These are phyloP conservation scores for Hassar affinis DNA, from an alignment of 2,113 vertebrate genomes.

Conservation along the genomic window DNA sequence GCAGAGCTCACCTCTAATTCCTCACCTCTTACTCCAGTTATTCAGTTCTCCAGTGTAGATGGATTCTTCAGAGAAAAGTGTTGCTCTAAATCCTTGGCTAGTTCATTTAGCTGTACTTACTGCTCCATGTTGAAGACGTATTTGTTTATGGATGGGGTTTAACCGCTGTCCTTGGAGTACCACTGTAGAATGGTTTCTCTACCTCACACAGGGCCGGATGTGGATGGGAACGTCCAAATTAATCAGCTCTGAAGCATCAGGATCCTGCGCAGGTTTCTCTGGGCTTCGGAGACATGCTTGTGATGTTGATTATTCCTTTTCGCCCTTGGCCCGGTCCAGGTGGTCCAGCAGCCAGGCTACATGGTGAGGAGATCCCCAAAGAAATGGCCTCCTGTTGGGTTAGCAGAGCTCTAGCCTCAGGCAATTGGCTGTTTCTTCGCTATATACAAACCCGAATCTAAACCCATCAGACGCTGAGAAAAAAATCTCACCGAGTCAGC, in stretches of 20 bases:
- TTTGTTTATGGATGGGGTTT: not conserved
- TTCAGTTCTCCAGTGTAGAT: not conserved
- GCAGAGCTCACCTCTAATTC: too few relatives aligned
- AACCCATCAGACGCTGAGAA: conserved; percentile 43
- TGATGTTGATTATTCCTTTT: conserved; percentile 5
- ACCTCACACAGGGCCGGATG: not conserved
- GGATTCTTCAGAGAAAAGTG: not conserved
- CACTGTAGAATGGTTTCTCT: not conserved
- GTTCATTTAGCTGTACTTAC: not conserved
- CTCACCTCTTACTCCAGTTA: not conserved
- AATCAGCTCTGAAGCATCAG: not conserved
- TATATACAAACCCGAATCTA: conserved; percentile 22
- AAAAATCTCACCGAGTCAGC: conserved; percentile 62
- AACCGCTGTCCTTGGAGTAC: too few relatives aligned
- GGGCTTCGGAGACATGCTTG: not conserved
- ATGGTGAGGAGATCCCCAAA: conserved; percentile 55
- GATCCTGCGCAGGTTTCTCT: not conserved
- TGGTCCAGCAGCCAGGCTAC: conserved; percentile 48
- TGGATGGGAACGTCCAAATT: not conserved
- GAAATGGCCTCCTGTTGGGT: conserved; percentile 61
- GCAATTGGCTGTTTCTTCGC: conserved; percentile 62
- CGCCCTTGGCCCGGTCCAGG: conserved; percentile 55
- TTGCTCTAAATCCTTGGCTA: not conserved
- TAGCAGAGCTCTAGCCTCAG: conserved; percentile 67
- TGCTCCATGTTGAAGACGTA: too few relatives aligned